phyloP scores from a whole-genome alignment of 2,113 vertebrate species.

The Perca fluviatilis region DNA sequence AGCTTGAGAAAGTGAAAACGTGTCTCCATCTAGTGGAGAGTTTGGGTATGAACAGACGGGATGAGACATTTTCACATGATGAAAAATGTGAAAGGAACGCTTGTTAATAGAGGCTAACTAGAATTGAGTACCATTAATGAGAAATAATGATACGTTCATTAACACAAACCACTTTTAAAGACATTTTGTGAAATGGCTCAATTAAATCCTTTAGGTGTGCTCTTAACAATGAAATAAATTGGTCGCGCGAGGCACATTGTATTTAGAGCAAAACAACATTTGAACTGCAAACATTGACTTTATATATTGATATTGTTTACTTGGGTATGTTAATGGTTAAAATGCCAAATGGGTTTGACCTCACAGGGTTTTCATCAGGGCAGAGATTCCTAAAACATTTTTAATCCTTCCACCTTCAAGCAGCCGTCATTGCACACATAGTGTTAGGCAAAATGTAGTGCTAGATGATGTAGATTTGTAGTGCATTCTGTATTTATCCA shows the following conservation, averaged over 20 bases:
- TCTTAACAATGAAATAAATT: not conserved
- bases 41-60: not conserved
- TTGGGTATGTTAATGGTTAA: too few species aligned
- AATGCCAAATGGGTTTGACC: not conserved
- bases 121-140: not conserved
- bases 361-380: not conserved
- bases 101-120: not conserved
- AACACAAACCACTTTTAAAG: not conserved
- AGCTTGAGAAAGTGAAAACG: conserved; percentile 16
- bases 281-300: too few species aligned
- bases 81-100: not conserved
- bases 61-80: not conserved
- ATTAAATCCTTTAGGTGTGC: too few species aligned
- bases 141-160: not conserved
- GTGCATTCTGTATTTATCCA: not conserved
- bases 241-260: not conserved
- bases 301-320: not conserved
- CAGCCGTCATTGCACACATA: not conserved
- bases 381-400: not conserved
- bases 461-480: not conserved
- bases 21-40: conserved; percentile 78
- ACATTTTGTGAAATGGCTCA: not conserved
- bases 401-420: not conserved
- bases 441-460: not conserved
- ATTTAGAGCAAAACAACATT: not conserved